A percentile compares a stretch with the other conserved stretches of the same genome.
Evolutionary conservation across 1,140 invertebrate species (phyloP).

Genomic region (Drosophila mayri): DNA sequence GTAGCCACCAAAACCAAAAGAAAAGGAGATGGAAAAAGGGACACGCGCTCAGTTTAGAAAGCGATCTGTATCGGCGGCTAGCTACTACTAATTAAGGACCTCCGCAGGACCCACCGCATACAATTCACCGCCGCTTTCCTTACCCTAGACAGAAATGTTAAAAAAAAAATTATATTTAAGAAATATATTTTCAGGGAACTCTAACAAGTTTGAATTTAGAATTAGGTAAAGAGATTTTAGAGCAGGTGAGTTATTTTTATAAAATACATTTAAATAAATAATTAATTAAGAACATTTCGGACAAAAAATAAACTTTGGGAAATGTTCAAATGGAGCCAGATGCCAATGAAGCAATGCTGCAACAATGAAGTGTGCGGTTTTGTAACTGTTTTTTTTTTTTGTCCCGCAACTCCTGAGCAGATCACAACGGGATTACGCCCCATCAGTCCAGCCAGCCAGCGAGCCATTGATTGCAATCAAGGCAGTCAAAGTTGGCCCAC

Average conservation of each 20-base stretch:
- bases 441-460: conserved; percentile 1
- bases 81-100: conserved; percentile 48
- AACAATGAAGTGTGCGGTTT: conserved; percentile 23
- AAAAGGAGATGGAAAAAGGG: conserved; percentile 29
- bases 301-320: no score
- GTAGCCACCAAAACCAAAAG: conserved; percentile 6
- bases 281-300: no score
- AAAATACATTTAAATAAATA: no score
- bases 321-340: no score
- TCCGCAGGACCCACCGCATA: conserved; percentile 47
- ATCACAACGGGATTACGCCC: conserved; percentile 31
- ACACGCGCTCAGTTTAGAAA: conserved; percentile 30
- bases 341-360: no score
- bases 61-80: conserved; percentile 21
- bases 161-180: no score
- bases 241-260: no score
- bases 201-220: neutral
- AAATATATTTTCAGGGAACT: neutral
- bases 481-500: neutral
- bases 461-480: conserved; percentile 49
- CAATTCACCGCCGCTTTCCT: neutral
- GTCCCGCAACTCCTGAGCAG: neutral
- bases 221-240: neutral
- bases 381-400: conserved; percentile 68
- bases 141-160: neutral